These are phyloP conservation scores for Pelodiscus sinensis DNA, from an alignment of 2,113 vertebrate species.

Conservation along the genomic window DNA sequence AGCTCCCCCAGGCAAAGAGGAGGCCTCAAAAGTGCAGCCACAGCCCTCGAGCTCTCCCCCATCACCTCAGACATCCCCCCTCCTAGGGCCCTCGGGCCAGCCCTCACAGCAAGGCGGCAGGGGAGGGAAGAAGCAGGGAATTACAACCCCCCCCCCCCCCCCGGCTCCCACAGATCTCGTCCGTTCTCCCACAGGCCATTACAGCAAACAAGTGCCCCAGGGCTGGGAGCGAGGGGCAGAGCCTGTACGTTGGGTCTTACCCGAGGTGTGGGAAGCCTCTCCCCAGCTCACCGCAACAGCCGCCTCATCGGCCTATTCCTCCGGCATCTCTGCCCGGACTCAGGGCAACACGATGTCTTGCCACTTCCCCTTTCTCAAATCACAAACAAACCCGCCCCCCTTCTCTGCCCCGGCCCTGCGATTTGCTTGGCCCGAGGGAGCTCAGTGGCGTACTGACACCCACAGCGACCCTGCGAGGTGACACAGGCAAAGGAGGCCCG, in stretches of 20 bases:
- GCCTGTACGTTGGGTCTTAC: background rate
- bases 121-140: accelerated
- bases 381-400: background rate
- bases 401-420: accelerated
- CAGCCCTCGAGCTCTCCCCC: background rate
- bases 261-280: background rate
- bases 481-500: accelerated
- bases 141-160: background rate
- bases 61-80: background rate
- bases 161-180: background rate
- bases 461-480: background rate
- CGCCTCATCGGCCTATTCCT: accelerated
- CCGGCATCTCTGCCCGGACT: background rate
- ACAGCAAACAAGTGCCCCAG: background rate
- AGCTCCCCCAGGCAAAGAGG: accelerated
- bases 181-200: background rate
- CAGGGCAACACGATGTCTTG: background rate
- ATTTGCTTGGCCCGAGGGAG: accelerated
- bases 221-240: accelerated
- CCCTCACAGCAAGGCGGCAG: background rate
- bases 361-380: conserved; percentile 51
- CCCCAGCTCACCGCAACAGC: accelerated
- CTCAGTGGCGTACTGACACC: accelerated
- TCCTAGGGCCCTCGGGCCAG: accelerated
- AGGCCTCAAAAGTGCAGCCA: background rate